These are phyloP conservation scores for Heterochromis multidens DNA, from an alignment of 2,113 vertebrate species.

Conservation along the genomic window DNA sequence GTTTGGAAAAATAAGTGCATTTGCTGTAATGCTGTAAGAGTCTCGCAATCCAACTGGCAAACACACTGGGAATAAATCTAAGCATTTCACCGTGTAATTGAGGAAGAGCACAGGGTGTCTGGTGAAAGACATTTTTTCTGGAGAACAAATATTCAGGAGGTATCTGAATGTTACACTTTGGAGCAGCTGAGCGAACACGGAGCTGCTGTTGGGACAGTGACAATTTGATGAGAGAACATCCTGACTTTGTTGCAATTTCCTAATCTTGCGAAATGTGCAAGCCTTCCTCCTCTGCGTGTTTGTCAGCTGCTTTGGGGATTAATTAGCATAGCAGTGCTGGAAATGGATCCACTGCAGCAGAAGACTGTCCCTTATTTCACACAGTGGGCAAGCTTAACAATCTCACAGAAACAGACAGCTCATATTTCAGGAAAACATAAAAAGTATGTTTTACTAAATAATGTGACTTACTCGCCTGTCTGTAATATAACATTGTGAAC, in stretches of 20 bases:
- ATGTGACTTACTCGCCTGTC: not conserved
- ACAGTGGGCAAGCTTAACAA: not conserved
- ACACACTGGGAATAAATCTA: conserved; percentile 4
- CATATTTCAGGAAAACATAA: not conserved
- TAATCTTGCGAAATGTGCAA: conserved; percentile 31
- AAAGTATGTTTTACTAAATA: not conserved
- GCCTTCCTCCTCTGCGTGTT: not conserved
- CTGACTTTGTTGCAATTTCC: conserved; percentile 31
- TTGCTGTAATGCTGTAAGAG: not conserved
- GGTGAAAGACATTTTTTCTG: not conserved
- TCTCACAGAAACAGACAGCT: not conserved
- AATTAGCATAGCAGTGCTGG: conserved; percentile 27
- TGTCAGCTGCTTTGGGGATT: conserved; percentile 41
- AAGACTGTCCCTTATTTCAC: not conserved
- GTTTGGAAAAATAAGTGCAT: conserved; percentile 13
- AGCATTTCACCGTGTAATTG: not conserved
- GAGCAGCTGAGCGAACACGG: not conserved
- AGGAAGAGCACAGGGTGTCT: not conserved
- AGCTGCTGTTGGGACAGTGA: conserved; percentile 15
- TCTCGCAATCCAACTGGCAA: conserved; percentile 13
- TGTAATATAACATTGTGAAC: not conserved
- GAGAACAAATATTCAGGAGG: conserved; percentile 10
- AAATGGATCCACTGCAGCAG: conserved; percentile 14
- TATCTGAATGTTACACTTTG: conserved; percentile 1
- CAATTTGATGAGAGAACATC: conserved; percentile 26